A percentile compares a stretch with the other conserved stretches of the same genome.
Evolutionary conservation across 2,888 invertebrate species (phyloP).

Genomic region (Amblyjoppa proteus): DNA sequence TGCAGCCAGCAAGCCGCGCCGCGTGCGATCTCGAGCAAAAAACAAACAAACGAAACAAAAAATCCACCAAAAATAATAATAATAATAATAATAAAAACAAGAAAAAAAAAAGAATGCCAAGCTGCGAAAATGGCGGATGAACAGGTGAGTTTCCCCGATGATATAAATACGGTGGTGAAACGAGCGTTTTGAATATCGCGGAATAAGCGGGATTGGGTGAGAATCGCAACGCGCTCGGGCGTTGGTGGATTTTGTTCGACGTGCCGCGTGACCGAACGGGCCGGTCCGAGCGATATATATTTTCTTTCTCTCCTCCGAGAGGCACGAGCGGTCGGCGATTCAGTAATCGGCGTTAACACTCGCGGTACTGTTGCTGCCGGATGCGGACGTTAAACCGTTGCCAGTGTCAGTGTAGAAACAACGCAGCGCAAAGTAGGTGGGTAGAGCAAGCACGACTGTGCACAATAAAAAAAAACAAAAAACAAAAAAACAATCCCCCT

Average conservation of each 20-base stretch:
- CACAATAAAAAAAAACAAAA: not conserved
- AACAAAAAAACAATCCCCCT: not conserved
- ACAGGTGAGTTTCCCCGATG: conserved; percentile 88
- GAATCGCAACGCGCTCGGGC: conserved; percentile 1
- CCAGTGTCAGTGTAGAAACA: not conserved
- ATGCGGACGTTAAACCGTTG: conserved; percentile 22
- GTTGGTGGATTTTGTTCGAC: not conserved
- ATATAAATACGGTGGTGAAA: conserved; percentile 73
- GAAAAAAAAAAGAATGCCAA: conserved; percentile 79
- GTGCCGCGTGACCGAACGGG: not conserved
- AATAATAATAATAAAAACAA: too few relatives aligned
- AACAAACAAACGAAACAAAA: too few relatives aligned
- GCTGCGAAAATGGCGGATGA: conserved; percentile 91
- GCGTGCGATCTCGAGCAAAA: conserved; percentile 69
- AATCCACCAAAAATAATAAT: too few relatives aligned
- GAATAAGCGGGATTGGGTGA: conserved; percentile 16
- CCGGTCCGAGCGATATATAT: not conserved
- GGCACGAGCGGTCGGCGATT: not conserved
- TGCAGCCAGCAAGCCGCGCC: conserved; percentile 50
- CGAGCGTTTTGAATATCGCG: conserved; percentile 67
- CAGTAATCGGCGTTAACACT: conserved; percentile 32
- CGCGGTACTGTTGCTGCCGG: conserved; percentile 33
- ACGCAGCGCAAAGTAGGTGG: conserved; percentile 11
- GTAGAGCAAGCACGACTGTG: not conserved
- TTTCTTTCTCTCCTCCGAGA: not conserved